Evolutionary conservation across 2,888 invertebrate species (phyloP).

Genomic region (Pachycephus smyrnensis): DNA sequence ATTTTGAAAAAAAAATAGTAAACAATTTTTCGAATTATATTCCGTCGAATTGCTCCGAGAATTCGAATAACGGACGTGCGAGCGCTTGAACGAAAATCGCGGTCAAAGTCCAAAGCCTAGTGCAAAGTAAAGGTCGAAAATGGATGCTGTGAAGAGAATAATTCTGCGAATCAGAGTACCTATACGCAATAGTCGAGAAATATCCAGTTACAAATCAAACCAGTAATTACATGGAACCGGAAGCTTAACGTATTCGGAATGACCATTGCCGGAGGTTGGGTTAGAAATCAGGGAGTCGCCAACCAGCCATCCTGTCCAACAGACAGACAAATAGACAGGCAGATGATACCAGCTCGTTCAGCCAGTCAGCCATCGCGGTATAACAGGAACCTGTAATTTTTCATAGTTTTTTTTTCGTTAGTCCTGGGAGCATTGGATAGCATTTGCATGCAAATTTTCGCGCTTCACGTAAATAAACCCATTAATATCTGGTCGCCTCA

Average conservation of each 20-base stretch:
- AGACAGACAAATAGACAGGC: not conserved
- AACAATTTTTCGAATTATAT: too few species aligned
- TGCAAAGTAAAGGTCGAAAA: not conserved
- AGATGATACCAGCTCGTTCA: not conserved
- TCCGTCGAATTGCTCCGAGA: not conserved
- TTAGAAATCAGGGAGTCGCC: not conserved
- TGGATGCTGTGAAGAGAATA: not conserved
- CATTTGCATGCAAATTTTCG: conserved; percentile 35
- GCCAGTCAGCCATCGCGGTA: not conserved
- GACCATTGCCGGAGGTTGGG: not conserved
- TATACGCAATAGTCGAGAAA: not conserved
- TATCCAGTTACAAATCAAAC: conserved; percentile 1
- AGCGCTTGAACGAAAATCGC: not conserved
- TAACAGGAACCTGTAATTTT: not conserved
- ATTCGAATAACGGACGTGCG: not conserved
- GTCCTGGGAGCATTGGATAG: not conserved
- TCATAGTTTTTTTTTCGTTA: conserved; percentile 6
- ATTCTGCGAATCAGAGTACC: not conserved
- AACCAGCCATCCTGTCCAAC: not conserved
- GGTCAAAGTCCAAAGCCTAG: not conserved
- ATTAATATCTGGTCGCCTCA: conserved; percentile 30
- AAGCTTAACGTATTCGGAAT: not conserved
- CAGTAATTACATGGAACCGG: not conserved
- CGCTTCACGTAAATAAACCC: conserved; percentile 35
- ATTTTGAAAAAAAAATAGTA: too few species aligned